A percentile compares a stretch with the other conserved stretches of the same genome.
Evolutionary conservation across 1,140 invertebrate species (phyloP).

Genomic region (Drosophila takahashii): DNA sequence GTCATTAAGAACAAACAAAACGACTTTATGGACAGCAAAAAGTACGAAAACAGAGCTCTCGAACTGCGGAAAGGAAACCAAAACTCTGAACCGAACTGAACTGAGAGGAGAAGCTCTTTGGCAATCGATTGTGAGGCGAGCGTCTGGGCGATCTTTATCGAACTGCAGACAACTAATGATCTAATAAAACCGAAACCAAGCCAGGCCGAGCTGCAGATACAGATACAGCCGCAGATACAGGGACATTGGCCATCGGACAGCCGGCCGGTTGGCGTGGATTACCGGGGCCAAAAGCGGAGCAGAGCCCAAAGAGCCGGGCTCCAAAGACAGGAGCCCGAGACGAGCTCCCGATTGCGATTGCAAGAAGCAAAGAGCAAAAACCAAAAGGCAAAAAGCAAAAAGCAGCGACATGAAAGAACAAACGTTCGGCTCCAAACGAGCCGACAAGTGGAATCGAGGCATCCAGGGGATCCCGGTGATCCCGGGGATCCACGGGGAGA

Average conservation of each 20-base stretch:
- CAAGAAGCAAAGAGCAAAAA: slow-evolving; percentile 20
- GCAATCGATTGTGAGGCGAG: slow-evolving; percentile 60
- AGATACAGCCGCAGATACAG: slow-evolving; percentile 34
- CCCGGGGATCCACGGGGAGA: slow-evolving; percentile 39
- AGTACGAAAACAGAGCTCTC: slow-evolving; percentile 47
- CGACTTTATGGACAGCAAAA: slow-evolving; percentile 83
- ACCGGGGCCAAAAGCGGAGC: slow-evolving; percentile 64
- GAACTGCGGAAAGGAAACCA: slow-evolving; percentile 38
- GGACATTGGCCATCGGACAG: slow-evolving; percentile 8
- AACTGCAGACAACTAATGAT: slow-evolving; percentile 83
- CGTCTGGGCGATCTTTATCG: slow-evolving; percentile 81
- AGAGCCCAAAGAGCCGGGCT: slow-evolving; percentile 40
- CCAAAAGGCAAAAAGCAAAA: slow-evolving; percentile 8
- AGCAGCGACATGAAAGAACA: slow-evolving; percentile 69
- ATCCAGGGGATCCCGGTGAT: slow-evolving; percentile 1
- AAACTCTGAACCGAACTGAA: slow-evolving; percentile 22
- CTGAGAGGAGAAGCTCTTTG: slow-evolving; percentile 44
- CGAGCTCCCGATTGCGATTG: slow-evolving; percentile 54
- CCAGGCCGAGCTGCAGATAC: slow-evolving; percentile 58
- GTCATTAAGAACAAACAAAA: slow-evolving; percentile 84
- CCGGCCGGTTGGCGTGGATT: slow-evolving; percentile 38
- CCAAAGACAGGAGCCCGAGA: slow-evolving; percentile 45
- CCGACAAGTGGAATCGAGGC: slow-evolving; percentile 55
- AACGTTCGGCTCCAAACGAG: slow-evolving; percentile 72
- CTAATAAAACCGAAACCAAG: slow-evolving; percentile 83